phyloP scores from a whole-genome alignment of 2,888 invertebrate species.

The Andrena camellia region DNA sequence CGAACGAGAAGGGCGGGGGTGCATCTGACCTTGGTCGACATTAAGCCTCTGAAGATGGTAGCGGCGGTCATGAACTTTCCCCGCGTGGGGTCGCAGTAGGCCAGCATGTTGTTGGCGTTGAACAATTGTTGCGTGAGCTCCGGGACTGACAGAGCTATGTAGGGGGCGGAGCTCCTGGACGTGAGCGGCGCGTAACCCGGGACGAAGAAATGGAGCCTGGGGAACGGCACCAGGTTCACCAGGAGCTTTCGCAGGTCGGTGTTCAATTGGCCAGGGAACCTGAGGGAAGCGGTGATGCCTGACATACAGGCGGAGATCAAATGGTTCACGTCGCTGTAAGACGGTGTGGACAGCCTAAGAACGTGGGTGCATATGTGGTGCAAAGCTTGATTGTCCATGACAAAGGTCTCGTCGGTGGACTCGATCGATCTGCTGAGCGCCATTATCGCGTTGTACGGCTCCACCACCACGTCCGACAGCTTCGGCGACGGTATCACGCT shows the following conservation, averaged over 20 bases:
- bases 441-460: slow-evolving; percentile 95
- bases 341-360: slow-evolving; percentile 93
- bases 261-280: slow-evolving; percentile 97
- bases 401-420: slow-evolving; percentile 95
- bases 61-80: slow-evolving; percentile 90
- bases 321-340: slow-evolving; percentile 96
- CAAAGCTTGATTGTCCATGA: slow-evolving; percentile 95
- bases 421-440: slow-evolving; percentile 94
- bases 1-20: not conserved
- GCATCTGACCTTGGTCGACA: slow-evolving; percentile 85
- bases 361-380: slow-evolving; percentile 96
- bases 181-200: slow-evolving; percentile 92
- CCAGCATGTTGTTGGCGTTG: slow-evolving; percentile 91
- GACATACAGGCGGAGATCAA: slow-evolving; percentile 88
- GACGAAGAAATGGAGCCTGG: slow-evolving; percentile 94
- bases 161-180: slow-evolving; percentile 87
- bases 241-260: slow-evolving; percentile 95
- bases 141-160: slow-evolving; percentile 87
- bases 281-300: slow-evolving; percentile 63
- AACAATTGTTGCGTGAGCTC: slow-evolving; percentile 93
- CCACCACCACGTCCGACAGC: slow-evolving; percentile 95
- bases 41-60: slow-evolving; percentile 89
- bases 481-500: slow-evolving; percentile 92
- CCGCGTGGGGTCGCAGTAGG: slow-evolving; percentile 89
- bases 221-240: slow-evolving; percentile 97